Percentiles rank a stretch among this genome's conserved stretches.
Evolutionary conservation across 2,797 vertebrate genomes (phyloP).

Genomic region (Syncerus caffer): DNA sequence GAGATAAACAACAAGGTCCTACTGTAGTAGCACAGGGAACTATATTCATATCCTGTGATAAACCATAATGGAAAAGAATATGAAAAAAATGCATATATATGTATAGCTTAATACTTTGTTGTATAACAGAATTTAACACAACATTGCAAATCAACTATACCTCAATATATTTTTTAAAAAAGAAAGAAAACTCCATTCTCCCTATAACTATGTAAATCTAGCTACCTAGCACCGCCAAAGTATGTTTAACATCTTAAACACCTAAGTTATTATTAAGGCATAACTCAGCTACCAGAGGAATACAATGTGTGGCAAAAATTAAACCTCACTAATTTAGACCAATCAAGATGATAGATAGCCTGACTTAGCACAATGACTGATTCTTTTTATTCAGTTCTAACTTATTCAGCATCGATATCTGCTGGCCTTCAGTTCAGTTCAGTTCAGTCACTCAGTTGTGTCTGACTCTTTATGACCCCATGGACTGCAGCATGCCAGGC

Average conservation of each 20-base stretch:
- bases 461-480: neutral
- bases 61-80: neutral
- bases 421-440: neutral
- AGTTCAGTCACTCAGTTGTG: neutral
- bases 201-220: neutral
- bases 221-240: neutral
- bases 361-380: neutral
- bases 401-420: neutral
- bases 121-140: neutral
- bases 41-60: neutral
- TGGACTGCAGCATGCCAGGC: neutral
- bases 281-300: neutral
- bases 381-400: neutral
- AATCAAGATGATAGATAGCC: neutral
- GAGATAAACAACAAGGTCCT: neutral
- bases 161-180: neutral
- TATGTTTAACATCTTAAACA: neutral
- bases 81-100: neutral
- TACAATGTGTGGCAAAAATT: neutral
- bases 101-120: neutral
- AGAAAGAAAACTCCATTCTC: neutral
- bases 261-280: neutral
- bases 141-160: neutral
- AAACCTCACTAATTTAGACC: neutral
- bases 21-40: neutral